Evolutionary conservation across 2,113 vertebrate genomes (phyloP).

Genomic region (Cinclus mexicanus): DNA sequence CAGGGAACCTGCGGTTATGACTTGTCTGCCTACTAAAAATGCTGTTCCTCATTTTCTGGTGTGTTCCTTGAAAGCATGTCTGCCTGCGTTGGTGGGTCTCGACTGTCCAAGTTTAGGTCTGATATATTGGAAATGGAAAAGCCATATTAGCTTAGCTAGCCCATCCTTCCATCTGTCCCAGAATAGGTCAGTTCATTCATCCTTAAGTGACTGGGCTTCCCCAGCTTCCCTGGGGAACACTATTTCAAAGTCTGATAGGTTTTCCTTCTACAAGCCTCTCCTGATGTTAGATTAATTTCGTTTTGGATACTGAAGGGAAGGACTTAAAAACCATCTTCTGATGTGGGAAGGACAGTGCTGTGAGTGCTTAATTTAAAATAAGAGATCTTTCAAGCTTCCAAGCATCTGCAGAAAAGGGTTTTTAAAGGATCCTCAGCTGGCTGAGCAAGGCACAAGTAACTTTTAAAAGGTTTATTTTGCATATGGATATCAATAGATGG

Average conservation of each 20-base stretch:
- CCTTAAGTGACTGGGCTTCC: not conserved
- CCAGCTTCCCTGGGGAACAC: not conserved
- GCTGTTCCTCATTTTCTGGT: conserved; percentile 34
- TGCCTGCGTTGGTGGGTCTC: not conserved
- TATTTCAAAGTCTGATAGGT: conserved; percentile 8
- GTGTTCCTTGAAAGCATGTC: conserved; percentile 30
- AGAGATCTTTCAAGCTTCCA: not conserved
- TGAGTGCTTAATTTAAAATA: not conserved
- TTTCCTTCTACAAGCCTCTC: not conserved
- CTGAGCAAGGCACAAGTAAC: fast-evolving
- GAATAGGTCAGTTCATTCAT: not conserved
- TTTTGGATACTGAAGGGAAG: not conserved
- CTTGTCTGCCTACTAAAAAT: conserved; percentile 20
- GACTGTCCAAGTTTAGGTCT: not conserved
- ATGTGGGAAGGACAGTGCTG: not conserved
- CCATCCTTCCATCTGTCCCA: not conserved
- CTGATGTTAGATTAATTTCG: conserved; percentile 23
- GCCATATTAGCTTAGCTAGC: conserved; percentile 3
- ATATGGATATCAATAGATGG: not conserved
- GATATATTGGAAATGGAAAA: conserved; percentile 38
- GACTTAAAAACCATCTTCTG: not conserved
- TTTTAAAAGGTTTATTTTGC: not conserved
- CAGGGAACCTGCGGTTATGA: conserved; percentile 58
- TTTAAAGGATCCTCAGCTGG: not conserved
- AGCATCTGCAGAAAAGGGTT: not conserved